Base-by-base conservation (phyloP, 1,140 invertebrate species). In the Lordiphosa mommai region DNA sequence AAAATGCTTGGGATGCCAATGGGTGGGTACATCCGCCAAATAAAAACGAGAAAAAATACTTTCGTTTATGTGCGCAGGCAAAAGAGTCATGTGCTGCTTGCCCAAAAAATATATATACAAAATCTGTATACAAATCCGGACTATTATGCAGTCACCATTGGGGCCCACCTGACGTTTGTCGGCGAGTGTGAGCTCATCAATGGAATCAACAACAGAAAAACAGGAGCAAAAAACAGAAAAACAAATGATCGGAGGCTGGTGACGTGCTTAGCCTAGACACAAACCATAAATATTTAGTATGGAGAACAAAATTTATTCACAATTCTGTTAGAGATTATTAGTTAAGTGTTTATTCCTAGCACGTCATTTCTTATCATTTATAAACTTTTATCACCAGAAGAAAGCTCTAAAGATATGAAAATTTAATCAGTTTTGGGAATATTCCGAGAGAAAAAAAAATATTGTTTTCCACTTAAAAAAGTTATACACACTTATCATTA, bases 161-260 rank as follows among this genome's bases (percentile, higher is more conserved):
- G 23, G 13, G 12, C 8, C 58, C 55, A 51, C 64, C 36, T 60
- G 56, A 46, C 29, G 51, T 16, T 27, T 9, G 12, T 46, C 36
- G 12, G 32, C 29, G 12, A 27, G 23, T 66, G 64, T 74, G 71
- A 73, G 71, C 71, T 73, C 71, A 73, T 73, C 71, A 74, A 69
- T 73, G 64, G 64, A 56, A 68, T 68, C 40, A 61, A 58, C 48
- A 69, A 32, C 53, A 66, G 43, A 66, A 44, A 66, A 14, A 17
- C 27, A 38, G 32, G 17, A n/a, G 16, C 34, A 13, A 8, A 29
- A 51, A 44, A 46, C 20, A 63, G 8, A 56, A 10, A 34, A 64
- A 65, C 34, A 64, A 57, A 33, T 48, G 29, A 12, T 4, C 9
- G 27, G 51, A 27, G 23, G 14, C 29, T 30, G 27, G 65, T 68